A percentile compares a stretch with the other conserved stretches of the same genome.
These are phyloP conservation scores for Pterocles gutturalis DNA, from an alignment of 2,113 vertebrate genomes.

Conservation along the genomic window DNA sequence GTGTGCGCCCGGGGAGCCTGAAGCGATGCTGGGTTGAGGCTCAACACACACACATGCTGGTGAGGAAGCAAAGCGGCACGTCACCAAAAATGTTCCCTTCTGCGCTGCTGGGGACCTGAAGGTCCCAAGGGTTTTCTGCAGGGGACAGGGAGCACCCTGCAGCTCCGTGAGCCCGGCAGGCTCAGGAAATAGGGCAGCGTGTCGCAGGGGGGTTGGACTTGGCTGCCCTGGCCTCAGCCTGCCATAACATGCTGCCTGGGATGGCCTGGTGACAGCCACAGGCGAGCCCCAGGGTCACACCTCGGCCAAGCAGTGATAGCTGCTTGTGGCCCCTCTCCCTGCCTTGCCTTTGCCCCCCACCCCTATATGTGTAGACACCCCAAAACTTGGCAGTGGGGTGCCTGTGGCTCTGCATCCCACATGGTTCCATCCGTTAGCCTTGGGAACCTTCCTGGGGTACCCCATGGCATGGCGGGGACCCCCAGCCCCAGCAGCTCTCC, in stretches of 20 bases:
- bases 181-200: background rate
- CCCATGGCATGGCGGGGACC: background rate
- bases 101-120: rapidly evolving
- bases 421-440: background rate
- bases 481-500: background rate
- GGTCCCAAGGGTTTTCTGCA: background rate
- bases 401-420: rapidly evolving
- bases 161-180: background rate
- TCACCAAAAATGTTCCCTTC: background rate
- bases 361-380: background rate
- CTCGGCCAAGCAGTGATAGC: rapidly evolving
- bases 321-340: background rate
- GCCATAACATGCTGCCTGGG: rapidly evolving
- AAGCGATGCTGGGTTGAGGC: rapidly evolving
- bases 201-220: background rate
- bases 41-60: rapidly evolving
- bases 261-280: background rate
- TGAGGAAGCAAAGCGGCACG: background rate
- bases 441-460: background rate
- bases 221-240: background rate
- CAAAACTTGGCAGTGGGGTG: background rate
- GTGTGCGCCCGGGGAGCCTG: rapidly evolving
- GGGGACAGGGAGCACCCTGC: background rate
- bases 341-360: background rate
- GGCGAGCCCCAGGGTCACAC: background rate